A percentile compares a stretch with the other conserved stretches of the same genome.
phyloP scores from a whole-genome alignment of 1,140 invertebrate genomes.

The Pinna nobilis region DNA sequence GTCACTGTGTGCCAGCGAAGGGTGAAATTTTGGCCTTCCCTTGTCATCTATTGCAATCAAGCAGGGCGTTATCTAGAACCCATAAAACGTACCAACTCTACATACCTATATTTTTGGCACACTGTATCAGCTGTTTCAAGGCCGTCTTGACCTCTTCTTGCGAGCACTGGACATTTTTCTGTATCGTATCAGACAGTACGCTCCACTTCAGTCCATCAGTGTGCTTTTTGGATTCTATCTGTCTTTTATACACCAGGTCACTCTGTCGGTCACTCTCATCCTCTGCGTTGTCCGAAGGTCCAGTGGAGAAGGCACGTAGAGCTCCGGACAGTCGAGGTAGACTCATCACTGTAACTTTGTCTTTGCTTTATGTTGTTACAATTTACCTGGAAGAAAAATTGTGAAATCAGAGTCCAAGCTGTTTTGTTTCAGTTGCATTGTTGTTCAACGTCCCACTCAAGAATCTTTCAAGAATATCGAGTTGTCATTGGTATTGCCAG shows the following conservation, averaged over 20 bases:
- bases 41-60: no score
- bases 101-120: conserved; percentile 47
- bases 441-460: no score
- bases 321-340: conserved; percentile 67
- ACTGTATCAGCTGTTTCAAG: conserved; percentile 57
- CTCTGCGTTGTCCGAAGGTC: conserved; percentile 36
- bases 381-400: no score
- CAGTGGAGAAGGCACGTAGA: conserved; percentile 63
- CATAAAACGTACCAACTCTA: no score
- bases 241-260: conserved; percentile 54
- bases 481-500: no score
- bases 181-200: conserved; percentile 43
- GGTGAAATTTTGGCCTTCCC: no score
- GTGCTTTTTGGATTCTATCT: conserved; percentile 54
- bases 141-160: conserved; percentile 45
- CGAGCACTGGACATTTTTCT: conserved; percentile 42
- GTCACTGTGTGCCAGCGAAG: not conserved
- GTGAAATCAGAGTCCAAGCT: no score
- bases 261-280: not conserved
- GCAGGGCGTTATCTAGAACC: no score
- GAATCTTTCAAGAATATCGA: no score
- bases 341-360: conserved; percentile 48
- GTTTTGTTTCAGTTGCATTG: no score
- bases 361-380: no score
- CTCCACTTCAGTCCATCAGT: conserved; percentile 61